Conservation (phyloP, 2,888 invertebrate species). For the Branchellion lobata region DNA sequence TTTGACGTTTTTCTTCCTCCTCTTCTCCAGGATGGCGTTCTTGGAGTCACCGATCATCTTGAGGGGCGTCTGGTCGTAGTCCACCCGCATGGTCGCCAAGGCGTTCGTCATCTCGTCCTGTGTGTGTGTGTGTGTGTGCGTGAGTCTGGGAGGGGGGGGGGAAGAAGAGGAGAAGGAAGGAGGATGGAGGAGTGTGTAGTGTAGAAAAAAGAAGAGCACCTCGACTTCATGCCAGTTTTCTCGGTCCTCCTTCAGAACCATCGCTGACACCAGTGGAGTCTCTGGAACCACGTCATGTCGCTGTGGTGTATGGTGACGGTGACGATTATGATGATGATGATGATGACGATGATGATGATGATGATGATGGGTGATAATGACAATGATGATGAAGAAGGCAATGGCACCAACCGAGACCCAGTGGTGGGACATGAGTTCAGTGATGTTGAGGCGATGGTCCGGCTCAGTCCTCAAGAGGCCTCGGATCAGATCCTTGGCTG, state of each 20-base stretch:
- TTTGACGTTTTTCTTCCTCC: conserved; percentile 64
- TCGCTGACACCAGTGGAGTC: conserved; percentile 87
- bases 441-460: conserved; percentile 81
- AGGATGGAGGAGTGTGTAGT: no score
- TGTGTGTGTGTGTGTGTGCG: background rate
- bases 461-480: conserved; percentile 94
- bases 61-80: conserved; percentile 85
- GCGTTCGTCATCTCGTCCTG: conserved; percentile 96
- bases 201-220: no score
- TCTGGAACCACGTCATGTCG: conserved; percentile 84
- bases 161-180: background rate
- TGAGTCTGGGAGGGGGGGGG: background rate
- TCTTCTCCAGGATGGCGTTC: conserved; percentile 84
- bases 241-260: conserved; percentile 83
- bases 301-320: conserved; percentile 59
- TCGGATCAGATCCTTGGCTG: conserved; percentile 86
- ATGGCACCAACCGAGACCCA: conserved; percentile 77
- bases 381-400: no score
- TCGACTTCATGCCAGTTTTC: conserved; percentile 96
- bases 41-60: conserved; percentile 92
- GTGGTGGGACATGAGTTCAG: conserved; percentile 81
- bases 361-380: no score
- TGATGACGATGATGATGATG: background rate
- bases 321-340: no score
- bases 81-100: conserved; percentile 94